Evolutionary conservation across 1,140 invertebrate species (phyloP).

Genomic region (Drosophila trapezifrons): DNA sequence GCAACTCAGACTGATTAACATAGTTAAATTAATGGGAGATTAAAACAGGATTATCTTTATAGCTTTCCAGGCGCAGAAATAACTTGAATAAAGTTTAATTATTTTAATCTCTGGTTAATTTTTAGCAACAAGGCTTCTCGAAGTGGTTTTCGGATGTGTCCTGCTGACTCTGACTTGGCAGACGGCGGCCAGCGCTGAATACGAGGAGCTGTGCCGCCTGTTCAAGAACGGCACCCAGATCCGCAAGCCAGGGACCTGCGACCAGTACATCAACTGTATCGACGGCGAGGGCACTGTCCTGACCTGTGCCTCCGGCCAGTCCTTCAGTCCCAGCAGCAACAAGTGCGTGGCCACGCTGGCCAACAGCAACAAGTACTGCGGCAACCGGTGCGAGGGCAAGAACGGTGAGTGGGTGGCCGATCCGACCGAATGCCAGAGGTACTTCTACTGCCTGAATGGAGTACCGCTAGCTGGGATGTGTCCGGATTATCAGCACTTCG

Average conservation of each 20-base stretch:
- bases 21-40: neutral
- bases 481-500: constrained; percentile 46
- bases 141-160: constrained; percentile 16
- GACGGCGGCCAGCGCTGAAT: constrained; percentile 11
- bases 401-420: constrained; percentile 57
- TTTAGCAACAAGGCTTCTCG: constrained; percentile 15
- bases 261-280: constrained; percentile 64
- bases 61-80: neutral
- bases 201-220: constrained; percentile 60
- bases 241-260: constrained; percentile 63
- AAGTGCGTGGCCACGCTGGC: constrained; percentile 42
- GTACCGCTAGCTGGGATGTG: constrained; percentile 39
- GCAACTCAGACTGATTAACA: neutral
- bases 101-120: neutral
- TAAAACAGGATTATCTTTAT: neutral
- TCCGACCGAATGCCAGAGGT: constrained; percentile 65
- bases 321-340: constrained; percentile 38
- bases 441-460: constrained; percentile 61
- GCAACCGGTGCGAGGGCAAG: constrained; percentile 60
- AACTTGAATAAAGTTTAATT: neutral
- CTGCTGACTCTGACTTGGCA: constrained; percentile 22
- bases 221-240: constrained; percentile 62
- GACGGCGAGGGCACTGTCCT: constrained; percentile 20
- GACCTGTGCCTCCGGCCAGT: constrained; percentile 24
- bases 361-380: constrained; percentile 43